Evolutionary conservation across 2,888 invertebrate genomes (phyloP).

Genomic region (Atherix ibis): DNA sequence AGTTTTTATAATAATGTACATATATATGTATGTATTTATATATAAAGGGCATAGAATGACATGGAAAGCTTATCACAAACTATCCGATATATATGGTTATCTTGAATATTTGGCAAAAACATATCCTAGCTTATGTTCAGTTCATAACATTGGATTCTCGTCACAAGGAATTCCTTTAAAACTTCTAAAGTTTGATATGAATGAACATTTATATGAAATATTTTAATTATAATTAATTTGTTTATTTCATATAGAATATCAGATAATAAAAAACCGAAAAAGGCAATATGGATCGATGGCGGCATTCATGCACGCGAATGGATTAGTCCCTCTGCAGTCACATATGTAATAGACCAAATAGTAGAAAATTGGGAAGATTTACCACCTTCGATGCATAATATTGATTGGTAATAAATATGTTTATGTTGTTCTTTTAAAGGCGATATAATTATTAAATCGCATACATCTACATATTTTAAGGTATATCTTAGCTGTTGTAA

Average conservation of each 20-base stretch:
- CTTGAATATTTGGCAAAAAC: slow-evolving; percentile 53
- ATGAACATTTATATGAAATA: not conserved
- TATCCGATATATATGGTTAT: slow-evolving; percentile 52
- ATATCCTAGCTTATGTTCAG: slow-evolving; percentile 55
- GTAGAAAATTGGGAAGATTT: slow-evolving; percentile 49
- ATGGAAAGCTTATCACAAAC: slow-evolving; percentile 61
- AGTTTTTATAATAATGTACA: not conserved
- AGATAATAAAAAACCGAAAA: slow-evolving; percentile 42
- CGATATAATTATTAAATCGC: no score
- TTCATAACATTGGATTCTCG: slow-evolving; percentile 57
- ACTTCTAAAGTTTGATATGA: slow-evolving; percentile 34
- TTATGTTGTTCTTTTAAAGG: no score
- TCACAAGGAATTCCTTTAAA: slow-evolving; percentile 58
- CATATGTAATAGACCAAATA: slow-evolving; percentile 56
- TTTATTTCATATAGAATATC: slow-evolving; percentile 39
- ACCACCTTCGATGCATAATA: slow-evolving; percentile 51
- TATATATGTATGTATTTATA: slow-evolving; percentile 1
- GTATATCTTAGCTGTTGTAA: slow-evolving; percentile 57
- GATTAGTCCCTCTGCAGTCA: slow-evolving; percentile 66
- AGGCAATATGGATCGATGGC: slow-evolving; percentile 58
- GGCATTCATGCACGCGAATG: slow-evolving; percentile 84
- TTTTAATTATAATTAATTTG: not conserved
- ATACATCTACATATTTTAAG: slow-evolving; percentile 23
- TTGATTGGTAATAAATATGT: slow-evolving; percentile 51
- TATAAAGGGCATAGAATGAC: slow-evolving; percentile 41